Evolutionary conservation across 2,888 invertebrate genomes (phyloP), one percentile per base, ranked within the genome.

Genomic region (Lumbricus terrestris): DNA sequence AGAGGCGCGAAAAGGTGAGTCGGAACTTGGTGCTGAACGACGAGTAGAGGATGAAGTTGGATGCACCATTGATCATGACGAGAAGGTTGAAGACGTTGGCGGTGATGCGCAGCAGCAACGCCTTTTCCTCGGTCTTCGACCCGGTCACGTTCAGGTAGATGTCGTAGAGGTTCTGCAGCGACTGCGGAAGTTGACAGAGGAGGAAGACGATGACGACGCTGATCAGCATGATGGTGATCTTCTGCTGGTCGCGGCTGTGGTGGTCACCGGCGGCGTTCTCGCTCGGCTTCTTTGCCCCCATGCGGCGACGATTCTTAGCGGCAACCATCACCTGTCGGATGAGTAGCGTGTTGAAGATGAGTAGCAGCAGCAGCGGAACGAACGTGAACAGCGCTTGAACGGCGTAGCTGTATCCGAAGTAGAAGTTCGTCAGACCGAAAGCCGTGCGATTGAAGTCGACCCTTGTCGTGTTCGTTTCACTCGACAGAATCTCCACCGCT

Each of bases 11-110:
- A 91, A 92, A 92, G 6, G 92, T 92, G 33, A 90, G 90, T 20
- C 92, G 89, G 90, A 92, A 92, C 91, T 92, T 92, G 37, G 90
- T 90, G 91, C 97, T 97, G 94, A 97, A 96, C 88, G 96, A 96
- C 93, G 97, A 97, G 94, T 97, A 97, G 91, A 97, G 95, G 92
- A 97, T 95, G 95, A 97, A 97, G 95, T 97, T 97, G 89, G 96
- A 96, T 0, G 97, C 96, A 16, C 97, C 96, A 95, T 97, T 97
- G 90, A 97, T 95, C 91, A 96, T 96, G 37, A 96, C 96, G 90
- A 97, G 95, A 88, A 97, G 95, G 94, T 97, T 97, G 94, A 96
- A 96, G 88, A 97, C 95, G 95, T 97, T 97, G 37, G 97, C 97
- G n/a, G 97, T 95, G 89, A 95, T 94, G 88, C 89, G 91, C 8